A percentile compares a stretch with the other conserved stretches of the same genome.
These are phyloP conservation scores for Apostichopus leukothele DNA, from an alignment of 53 echinoderm and acorn worm genomes.

Conservation along the genomic window DNA sequence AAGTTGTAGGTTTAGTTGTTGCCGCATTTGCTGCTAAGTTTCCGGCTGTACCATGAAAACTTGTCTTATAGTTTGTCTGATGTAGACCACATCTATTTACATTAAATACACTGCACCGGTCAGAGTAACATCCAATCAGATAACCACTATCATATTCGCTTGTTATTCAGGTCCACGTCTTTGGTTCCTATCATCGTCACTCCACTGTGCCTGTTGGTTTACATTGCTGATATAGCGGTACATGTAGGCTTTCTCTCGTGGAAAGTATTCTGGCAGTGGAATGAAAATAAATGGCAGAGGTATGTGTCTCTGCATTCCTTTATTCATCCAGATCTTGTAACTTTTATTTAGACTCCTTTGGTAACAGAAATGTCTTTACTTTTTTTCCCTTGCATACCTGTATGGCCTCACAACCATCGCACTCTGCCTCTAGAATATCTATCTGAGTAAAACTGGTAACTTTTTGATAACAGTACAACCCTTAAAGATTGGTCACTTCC, in stretches of 20 bases:
- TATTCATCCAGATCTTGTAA: too few species aligned
- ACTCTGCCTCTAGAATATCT: neutral
- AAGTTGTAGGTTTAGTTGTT: too few species aligned
- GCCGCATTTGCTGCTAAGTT: too few species aligned
- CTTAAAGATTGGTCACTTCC: too few species aligned
- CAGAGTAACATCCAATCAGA: neutral
- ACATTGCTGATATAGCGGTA: constrained; percentile 75
- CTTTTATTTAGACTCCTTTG: neutral
- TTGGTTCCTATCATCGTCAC: constrained; percentile 73
- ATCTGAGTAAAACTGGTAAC: too few species aligned
- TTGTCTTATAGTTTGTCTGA: too few species aligned
- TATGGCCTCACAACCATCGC: too few species aligned
- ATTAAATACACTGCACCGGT: neutral
- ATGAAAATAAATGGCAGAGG: constrained; percentile 97
- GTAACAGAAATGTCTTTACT: too few species aligned
- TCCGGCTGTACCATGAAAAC: too few species aligned
- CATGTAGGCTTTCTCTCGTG: constrained; percentile 88
- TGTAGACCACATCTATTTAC: too few species aligned
- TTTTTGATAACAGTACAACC: too few species aligned
- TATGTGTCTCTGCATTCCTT: constrained; percentile 18
- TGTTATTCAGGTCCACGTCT: constrained; percentile 49
- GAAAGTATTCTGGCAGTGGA: constrained; percentile 91
- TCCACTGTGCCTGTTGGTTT: constrained; percentile 72
- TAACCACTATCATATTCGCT: neutral
- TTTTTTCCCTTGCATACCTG: too few species aligned